A percentile compares a stretch with the other conserved stretches of the same genome.
Evolutionary conservation across 2,888 invertebrate species (phyloP).

Genomic region (Stomorhina lunata): DNA sequence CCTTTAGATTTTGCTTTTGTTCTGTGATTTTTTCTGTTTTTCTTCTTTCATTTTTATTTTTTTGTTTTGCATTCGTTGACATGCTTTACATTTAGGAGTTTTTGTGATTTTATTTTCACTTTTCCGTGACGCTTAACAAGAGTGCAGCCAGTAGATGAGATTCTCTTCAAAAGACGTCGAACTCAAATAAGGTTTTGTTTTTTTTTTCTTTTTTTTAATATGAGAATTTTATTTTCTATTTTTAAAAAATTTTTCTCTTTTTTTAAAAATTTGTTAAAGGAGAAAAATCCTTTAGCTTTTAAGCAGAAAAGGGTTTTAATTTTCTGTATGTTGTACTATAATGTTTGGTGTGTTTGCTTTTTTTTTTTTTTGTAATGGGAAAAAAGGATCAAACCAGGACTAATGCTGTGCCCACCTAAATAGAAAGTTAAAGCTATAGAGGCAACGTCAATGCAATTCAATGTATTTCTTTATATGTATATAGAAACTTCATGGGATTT

Average conservation of each 20-base stretch:
- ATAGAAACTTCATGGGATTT: not conserved
- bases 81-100: conserved; percentile 64
- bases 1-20: conserved; percentile 11
- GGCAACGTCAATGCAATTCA: not conserved
- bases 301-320: conserved; percentile 34
- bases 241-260: conserved; percentile 26
- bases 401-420: not conserved
- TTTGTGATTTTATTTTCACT: conserved; percentile 64
- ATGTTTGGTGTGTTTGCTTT: too few species aligned
- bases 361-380: not conserved
- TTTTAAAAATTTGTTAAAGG: conserved; percentile 56
- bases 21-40: conserved; percentile 51
- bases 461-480: not conserved
- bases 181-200: conserved; percentile 67
- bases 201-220: conserved; percentile 56
- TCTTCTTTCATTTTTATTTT: not conserved
- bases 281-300: conserved; percentile 32
- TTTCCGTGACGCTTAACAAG: conserved; percentile 59
- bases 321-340: not conserved
- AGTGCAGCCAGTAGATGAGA: conserved; percentile 42
- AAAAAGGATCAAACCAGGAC: conserved; percentile 31
- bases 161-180: conserved; percentile 73
- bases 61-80: conserved; percentile 65
- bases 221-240: conserved; percentile 39
- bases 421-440: not conserved